Percentiles rank a stretch among this genome's conserved stretches.
phyloP scores from a whole-genome alignment of 2,888 invertebrate species.

The Yponomeuta malinellus region DNA sequence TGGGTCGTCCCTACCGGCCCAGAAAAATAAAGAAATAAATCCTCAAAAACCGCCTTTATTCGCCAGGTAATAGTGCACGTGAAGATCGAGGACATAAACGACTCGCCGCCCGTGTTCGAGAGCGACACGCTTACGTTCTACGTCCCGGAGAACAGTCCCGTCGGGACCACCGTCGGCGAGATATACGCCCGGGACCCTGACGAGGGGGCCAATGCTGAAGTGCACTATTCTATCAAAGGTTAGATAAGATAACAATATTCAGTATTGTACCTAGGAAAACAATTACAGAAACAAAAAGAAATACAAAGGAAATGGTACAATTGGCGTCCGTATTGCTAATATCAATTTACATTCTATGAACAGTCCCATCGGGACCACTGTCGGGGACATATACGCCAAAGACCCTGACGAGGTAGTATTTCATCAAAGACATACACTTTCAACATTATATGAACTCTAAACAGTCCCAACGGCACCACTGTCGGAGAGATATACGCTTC shows the following conservation, averaged over 20 bases:
- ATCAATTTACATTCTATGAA: not conserved
- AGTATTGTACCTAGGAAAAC: no score
- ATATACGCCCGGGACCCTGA: constrained; percentile 94
- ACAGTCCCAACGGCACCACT: no score
- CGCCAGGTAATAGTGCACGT: constrained; percentile 83
- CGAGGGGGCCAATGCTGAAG: constrained; percentile 91
- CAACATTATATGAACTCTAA: no score
- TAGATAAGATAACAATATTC: constrained; percentile 18
- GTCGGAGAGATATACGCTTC: no score
- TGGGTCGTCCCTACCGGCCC: no score
- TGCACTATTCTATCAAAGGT: constrained; percentile 96
- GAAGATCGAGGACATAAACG: constrained; percentile 91
- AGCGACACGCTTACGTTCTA: constrained; percentile 91
- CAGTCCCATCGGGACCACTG: constrained; percentile 81
- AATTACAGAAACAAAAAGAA: not conserved
- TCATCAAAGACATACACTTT: constrained; percentile 80
- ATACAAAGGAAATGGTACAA: no score
- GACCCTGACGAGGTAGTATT: constrained; percentile 97
- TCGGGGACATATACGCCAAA: constrained; percentile 91
- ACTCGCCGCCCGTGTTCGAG: constrained; percentile 92
- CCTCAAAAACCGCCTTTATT: not conserved
- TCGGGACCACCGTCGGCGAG: constrained; percentile 94
- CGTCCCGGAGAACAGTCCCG: constrained; percentile 96
- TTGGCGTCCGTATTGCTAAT: no score
- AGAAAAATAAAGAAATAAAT: no score